Evolutionary conservation across 2,888 invertebrate genomes (phyloP).

Genomic region (Autographa pulchrina): DNA sequence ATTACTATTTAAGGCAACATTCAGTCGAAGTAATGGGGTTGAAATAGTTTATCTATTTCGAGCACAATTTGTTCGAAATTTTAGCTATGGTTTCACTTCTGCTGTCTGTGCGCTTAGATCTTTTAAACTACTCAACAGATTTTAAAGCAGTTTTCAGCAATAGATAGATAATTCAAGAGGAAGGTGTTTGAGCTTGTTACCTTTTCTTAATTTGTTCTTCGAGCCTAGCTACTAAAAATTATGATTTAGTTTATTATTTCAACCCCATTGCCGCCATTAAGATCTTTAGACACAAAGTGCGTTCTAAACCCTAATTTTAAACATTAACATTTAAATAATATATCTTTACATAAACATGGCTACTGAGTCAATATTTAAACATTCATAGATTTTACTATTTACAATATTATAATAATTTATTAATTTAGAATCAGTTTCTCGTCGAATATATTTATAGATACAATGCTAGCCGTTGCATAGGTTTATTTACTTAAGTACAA

Average conservation of each 20-base stretch:
- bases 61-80: too few species aligned
- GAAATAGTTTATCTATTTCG: not conserved
- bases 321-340: not conserved
- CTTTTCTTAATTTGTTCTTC: too few species aligned
- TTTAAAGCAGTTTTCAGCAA: too few species aligned
- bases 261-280: not conserved
- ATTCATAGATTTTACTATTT: slow-evolving; percentile 17
- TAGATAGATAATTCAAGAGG: too few species aligned
- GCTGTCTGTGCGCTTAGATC: too few species aligned
- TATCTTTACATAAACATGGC: not conserved
- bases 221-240: not conserved
- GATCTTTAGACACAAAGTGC: not conserved
- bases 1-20: slow-evolving; percentile 38
- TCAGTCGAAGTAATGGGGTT: slow-evolving; percentile 11
- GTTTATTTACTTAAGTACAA: too few species aligned
- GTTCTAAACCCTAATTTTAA: not conserved
- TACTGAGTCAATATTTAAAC: not conserved
- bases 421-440: not conserved
- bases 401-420: slow-evolving; percentile 8
- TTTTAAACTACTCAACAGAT: too few species aligned
- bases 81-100: too few species aligned
- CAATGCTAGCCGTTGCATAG: too few species aligned
- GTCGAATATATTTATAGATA: not conserved
- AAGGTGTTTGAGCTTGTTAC: too few species aligned
- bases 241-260: not conserved